Base-by-base conservation (phyloP, 2,113 vertebrate species). In the Cynopterus brachyotis region DNA sequence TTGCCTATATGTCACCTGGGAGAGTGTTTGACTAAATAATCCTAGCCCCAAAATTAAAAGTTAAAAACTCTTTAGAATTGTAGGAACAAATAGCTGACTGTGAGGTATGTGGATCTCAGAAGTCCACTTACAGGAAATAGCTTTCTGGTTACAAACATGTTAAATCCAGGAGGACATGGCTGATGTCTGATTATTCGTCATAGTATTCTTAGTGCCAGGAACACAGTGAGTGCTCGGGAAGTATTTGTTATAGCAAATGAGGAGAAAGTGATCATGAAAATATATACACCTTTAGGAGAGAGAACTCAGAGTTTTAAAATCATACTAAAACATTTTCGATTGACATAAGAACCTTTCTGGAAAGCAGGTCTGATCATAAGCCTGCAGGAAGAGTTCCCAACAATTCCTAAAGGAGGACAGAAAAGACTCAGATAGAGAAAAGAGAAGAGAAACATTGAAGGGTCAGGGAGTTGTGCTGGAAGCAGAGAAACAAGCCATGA, bases 1-100 rank as follows among this genome's bases (percentile, higher is more conserved):
- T 35, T 64, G 28, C 28, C 24, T 84, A 11, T 62, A 42, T 8
- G 22, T 32, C 20, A 70, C 9, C 40, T 37, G 90, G 80, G 4
- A 95, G 62, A 84, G 16, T 42, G 53, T 60, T 95, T 64, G 64
- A 4, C 13, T 81, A 92, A 76, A 55, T 79, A 83, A 40, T 40
- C 67, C 30, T 93, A 79, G 87, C 1, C 5, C 12, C 13, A 9
- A 88, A 95, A 70, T 80, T 55, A 72, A 81, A 89, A 11, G 12
- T 66, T 37, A 75, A 86, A 93, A 75, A 8, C 28, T 60, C 28
- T 78, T 84, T 50, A 80, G 70, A 80, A 35, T 37, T 19, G 0
- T 17, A 72, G 26, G 26, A 91, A 90, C 16, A 81, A 70, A 45
- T 13, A 1, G 1, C 73, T 85, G 55, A 9, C 67, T 66, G 15